phyloP scores from a whole-genome alignment of 2,113 vertebrate species.

The Albula goreensis region DNA sequence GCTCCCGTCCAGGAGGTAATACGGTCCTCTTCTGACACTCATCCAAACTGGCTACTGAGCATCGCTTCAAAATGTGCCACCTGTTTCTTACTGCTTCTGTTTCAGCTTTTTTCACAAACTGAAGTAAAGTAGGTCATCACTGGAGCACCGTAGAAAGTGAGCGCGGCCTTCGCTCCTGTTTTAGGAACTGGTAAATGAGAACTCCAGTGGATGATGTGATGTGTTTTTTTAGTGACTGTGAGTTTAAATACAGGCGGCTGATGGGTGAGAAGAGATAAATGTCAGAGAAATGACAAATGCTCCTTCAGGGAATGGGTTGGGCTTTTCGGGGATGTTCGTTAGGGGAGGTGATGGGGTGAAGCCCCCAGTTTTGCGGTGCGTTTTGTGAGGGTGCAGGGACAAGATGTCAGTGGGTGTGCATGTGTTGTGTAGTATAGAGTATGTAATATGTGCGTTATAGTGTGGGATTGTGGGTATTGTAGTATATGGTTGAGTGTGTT shows the following conservation, averaged over 20 bases:
- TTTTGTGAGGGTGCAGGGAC: too few species aligned
- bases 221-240: background rate
- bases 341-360: too few species aligned
- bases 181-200: background rate
- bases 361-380: too few species aligned
- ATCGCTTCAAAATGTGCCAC: background rate
- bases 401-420: background rate
- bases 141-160: background rate
- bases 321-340: too few species aligned
- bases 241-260: background rate
- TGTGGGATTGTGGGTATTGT: too few species aligned
- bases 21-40: background rate
- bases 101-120: background rate
- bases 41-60: background rate
- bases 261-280: background rate
- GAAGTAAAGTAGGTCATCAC: background rate
- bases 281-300: too few species aligned
- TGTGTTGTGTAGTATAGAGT: background rate
- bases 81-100: background rate
- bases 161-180: background rate
- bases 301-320: too few species aligned
- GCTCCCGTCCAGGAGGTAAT: background rate
- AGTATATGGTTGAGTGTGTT: too few species aligned
- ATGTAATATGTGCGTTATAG: too few species aligned
- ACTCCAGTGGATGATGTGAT: background rate